Evolutionary conservation across 2,888 invertebrate species (phyloP).

Genomic region (Caenorhabditis uteleia): DNA sequence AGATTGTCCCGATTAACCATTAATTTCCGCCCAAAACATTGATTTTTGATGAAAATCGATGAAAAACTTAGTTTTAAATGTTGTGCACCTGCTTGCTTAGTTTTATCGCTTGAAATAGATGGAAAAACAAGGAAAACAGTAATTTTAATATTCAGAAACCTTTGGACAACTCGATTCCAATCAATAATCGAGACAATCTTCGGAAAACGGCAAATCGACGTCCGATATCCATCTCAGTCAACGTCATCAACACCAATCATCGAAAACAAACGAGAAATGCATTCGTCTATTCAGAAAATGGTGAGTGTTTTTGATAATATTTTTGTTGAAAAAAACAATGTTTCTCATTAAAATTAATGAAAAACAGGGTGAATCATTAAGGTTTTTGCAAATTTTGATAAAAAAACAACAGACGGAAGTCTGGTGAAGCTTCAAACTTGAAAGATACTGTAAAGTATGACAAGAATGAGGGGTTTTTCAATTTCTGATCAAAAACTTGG

Average conservation of each 20-base stretch:
- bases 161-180: constrained; percentile 32
- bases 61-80: too few relatives aligned
- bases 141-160: constrained; percentile 18
- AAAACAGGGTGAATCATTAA: neutral
- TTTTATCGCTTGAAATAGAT: too few relatives aligned
- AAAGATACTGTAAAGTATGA: too few relatives aligned
- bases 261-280: constrained; percentile 29
- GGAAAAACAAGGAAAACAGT: too few relatives aligned
- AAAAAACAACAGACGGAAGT: neutral
- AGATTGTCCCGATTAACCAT: neutral
- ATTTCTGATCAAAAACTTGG: too few relatives aligned
- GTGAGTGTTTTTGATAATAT: constrained; percentile 12
- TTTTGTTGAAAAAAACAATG: constrained; percentile 2
- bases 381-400: neutral
- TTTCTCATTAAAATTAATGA: neutral
- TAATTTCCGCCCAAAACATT: neutral
- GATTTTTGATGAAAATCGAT: too few relatives aligned
- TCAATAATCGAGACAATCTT: constrained; percentile 24
- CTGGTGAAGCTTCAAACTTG: too few relatives aligned
- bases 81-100: too few relatives aligned
- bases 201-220: constrained; percentile 7
- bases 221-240: neutral
- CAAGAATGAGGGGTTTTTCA: too few relatives aligned
- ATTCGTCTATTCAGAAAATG: constrained; percentile 22
- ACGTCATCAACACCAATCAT: constrained; percentile 1